These are phyloP conservation scores for Aphis gossypii DNA, from an alignment of 1,140 invertebrate species.

Conservation along the genomic window DNA sequence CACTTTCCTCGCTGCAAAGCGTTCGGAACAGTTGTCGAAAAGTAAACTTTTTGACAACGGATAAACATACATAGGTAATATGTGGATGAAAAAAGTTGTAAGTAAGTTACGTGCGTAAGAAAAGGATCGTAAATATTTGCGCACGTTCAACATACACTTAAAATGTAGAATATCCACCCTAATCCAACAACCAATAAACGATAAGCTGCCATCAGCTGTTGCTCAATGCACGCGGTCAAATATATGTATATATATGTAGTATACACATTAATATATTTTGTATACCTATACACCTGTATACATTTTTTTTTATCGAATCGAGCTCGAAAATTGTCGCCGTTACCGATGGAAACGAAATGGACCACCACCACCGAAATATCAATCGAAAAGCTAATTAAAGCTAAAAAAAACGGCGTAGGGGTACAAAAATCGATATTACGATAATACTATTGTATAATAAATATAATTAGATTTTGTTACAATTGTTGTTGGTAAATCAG, in stretches of 20 bases:
- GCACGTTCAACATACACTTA: not conserved
- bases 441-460: not conserved
- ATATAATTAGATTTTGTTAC: not conserved
- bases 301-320: not conserved
- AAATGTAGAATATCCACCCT: not conserved
- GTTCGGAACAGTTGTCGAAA: not conserved
- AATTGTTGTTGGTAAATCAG: not conserved
- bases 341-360: too few species aligned
- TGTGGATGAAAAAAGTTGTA: not conserved
- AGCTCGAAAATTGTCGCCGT: not conserved
- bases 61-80: not conserved
- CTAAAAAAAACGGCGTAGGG: not conserved
- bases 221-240: not conserved
- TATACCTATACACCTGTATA: not conserved
- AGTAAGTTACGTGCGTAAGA: not conserved
- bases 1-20: not conserved
- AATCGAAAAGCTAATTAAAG: not conserved
- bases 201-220: not conserved
- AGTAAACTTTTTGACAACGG: not conserved
- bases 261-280: not conserved
- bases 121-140: not conserved
- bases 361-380: not conserved
- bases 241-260: too few species aligned
- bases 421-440: not conserved
- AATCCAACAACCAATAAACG: too few species aligned